A percentile compares a stretch with the other conserved stretches of the same genome.
phyloP scores from a whole-genome alignment of 2,888 invertebrate species.

The Clanis bilineata region DNA sequence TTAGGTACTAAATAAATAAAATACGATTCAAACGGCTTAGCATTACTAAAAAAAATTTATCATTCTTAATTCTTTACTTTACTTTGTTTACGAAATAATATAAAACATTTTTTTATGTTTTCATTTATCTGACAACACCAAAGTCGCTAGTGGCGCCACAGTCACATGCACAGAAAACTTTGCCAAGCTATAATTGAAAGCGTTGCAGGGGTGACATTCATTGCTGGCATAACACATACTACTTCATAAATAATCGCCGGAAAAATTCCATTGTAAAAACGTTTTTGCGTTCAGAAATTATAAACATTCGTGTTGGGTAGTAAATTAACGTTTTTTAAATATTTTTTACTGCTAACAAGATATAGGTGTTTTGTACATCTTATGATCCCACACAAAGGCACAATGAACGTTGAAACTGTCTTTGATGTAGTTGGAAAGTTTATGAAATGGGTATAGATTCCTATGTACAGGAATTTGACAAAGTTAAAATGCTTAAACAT shows the following conservation, averaged over 20 bases:
- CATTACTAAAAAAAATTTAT: no score
- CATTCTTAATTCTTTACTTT: no score
- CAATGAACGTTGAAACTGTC: background rate
- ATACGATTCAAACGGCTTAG: no score
- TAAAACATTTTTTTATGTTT: no score
- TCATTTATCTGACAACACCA: no score
- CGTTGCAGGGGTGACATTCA: constrained; percentile 9
- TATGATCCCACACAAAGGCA: background rate
- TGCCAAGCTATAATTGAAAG: no score
- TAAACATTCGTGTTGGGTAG: background rate
- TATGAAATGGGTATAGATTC: background rate
- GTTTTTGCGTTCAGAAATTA: background rate
- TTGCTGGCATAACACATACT: background rate
- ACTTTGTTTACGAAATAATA: no score
- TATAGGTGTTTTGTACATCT: background rate
- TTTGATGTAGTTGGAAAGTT: background rate
- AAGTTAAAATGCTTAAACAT: no score
- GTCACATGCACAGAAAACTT: background rate
- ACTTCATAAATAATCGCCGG: background rate
- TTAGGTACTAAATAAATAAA: no score
- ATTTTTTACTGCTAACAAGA: constrained; percentile 1
- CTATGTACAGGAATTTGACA: background rate
- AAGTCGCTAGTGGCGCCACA: no score
- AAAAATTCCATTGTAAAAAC: background rate
- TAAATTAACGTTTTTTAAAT: background rate